Percentiles rank a stretch among this genome's conserved stretches.
These are phyloP conservation scores for Geococcyx californianus DNA, from an alignment of 2,113 vertebrate species.

Conservation along the genomic window DNA sequence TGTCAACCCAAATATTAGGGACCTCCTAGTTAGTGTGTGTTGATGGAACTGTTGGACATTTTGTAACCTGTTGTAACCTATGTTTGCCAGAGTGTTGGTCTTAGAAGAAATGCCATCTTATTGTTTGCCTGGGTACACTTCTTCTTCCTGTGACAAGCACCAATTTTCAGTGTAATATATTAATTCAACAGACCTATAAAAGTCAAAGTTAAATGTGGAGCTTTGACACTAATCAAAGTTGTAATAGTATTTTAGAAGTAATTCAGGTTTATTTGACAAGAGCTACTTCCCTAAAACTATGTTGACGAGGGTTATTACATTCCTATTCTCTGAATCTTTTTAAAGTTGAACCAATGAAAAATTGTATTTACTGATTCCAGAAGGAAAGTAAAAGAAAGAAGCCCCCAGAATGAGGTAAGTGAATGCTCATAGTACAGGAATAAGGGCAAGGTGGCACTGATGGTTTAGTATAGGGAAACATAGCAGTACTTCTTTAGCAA, in stretches of 20 bases:
- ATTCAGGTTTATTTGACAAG: background rate
- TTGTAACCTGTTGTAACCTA: too few species aligned
- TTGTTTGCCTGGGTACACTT: too few species aligned
- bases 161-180: background rate
- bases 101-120: too few species aligned
- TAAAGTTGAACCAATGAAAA: background rate
- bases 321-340: background rate
- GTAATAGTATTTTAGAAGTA: background rate
- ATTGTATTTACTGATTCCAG: background rate
- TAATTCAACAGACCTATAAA: constrained; percentile 2
- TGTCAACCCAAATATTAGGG: too few species aligned
- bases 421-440: background rate
- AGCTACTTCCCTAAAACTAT: background rate
- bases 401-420: background rate
- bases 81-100: too few species aligned
- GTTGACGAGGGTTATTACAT: background rate
- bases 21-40: too few species aligned
- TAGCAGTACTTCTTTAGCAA: background rate
- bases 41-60: too few species aligned
- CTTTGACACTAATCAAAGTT: background rate
- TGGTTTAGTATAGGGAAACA: background rate
- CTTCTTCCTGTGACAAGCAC: too few species aligned
- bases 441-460: background rate
- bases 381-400: background rate
- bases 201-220: background rate